A percentile compares a stretch with the other conserved stretches of the same genome.
Evolutionary conservation across 2,797 vertebrate genomes (phyloP).

Genomic region (Neomorphus geoffroyi): DNA sequence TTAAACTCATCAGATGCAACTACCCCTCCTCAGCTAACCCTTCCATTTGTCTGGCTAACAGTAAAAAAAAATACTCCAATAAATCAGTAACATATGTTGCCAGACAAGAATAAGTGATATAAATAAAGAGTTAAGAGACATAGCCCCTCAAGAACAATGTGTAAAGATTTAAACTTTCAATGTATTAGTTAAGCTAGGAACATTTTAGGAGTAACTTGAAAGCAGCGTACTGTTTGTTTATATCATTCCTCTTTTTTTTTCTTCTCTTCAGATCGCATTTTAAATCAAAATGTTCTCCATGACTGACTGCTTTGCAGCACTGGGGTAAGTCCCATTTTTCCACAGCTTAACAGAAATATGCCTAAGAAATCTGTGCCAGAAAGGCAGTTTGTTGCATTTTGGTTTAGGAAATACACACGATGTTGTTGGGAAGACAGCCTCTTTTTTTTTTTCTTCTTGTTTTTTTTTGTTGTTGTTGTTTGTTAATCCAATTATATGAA

Average conservation of each 20-base stretch:
- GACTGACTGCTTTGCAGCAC: conserved; percentile 76
- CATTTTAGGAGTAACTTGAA: conserved; percentile 71
- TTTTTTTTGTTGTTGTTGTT: background rate
- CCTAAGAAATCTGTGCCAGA: conserved; percentile 61
- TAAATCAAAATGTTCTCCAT: conserved; percentile 75
- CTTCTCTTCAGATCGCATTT: conserved; percentile 74
- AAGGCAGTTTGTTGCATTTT: conserved; percentile 58
- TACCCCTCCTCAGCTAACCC: conserved; percentile 77
- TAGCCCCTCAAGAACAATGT: conserved; percentile 72
- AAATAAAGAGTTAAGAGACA: conserved; percentile 74
- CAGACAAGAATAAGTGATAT: conserved; percentile 76
- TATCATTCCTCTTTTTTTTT: conserved; percentile 52
- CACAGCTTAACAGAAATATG: conserved; percentile 70
- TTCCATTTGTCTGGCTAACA: conserved; percentile 78
- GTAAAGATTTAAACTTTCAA: conserved; percentile 76
- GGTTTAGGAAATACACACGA: conserved; percentile 61
- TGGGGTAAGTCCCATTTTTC: conserved; percentile 77
- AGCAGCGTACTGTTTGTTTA: conserved; percentile 70
- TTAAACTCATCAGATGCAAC: conserved; percentile 81
- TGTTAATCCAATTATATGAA: conserved; percentile 17
- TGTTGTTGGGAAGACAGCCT: conserved; percentile 9
- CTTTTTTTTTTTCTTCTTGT: background rate
- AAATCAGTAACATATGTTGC: conserved; percentile 79
- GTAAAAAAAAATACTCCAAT: conserved; percentile 79
- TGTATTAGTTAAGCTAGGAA: conserved; percentile 70